Base-by-base conservation (phyloP, 1,140 invertebrate genomes). In the Littorina saxatilis region DNA sequence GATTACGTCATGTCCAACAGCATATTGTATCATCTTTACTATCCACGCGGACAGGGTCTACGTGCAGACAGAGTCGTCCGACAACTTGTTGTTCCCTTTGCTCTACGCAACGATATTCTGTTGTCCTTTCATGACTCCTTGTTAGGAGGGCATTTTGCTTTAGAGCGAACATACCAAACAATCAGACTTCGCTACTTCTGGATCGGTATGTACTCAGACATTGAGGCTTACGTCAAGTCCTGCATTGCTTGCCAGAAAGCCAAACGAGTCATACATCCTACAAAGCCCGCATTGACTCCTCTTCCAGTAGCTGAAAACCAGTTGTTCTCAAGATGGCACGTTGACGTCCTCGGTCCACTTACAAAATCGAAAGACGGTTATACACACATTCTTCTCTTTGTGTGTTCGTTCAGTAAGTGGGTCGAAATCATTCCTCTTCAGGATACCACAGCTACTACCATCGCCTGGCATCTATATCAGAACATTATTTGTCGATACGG, bases 281-380 rank as follows among this genome's bases (percentile, higher is more conserved):
- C 15, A 11, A 39, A 29, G 17, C 23, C n/a, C 7, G 4, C 70
- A 0, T 11, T 73, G 3, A 39, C 29, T 11, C 70, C 70, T 3
- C 35, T 73, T 9, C 70, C 70, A 9, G 35, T 73, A 13, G 61
- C 61, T 15, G 27, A 23, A 73, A 43, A 73, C 39, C 4, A 39
- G 5, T 23, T 73, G 23, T 73, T 73, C 40, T 43, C 20, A 23
- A 23, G 70, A 73, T 73, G 70, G 70, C 70, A 73, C 47, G 23
- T 20, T 43, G 70, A 73, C 40, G 40, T 73, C 13, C 37, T 73
- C 2, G 61, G 61, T 1, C 70, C 23, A 4, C 23, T 73, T 9
- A 40, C 70, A n/a, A 9, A 35, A 4, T 40, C 1, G 2, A 23
- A 43, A n/a, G 70, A 73, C 7, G 37, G 37, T 23, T 40, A 40